Percentiles rank a stretch among this genome's conserved stretches.
phyloP scores from a whole-genome alignment of 2,888 invertebrate genomes.

The Clitarchus hookeri region DNA sequence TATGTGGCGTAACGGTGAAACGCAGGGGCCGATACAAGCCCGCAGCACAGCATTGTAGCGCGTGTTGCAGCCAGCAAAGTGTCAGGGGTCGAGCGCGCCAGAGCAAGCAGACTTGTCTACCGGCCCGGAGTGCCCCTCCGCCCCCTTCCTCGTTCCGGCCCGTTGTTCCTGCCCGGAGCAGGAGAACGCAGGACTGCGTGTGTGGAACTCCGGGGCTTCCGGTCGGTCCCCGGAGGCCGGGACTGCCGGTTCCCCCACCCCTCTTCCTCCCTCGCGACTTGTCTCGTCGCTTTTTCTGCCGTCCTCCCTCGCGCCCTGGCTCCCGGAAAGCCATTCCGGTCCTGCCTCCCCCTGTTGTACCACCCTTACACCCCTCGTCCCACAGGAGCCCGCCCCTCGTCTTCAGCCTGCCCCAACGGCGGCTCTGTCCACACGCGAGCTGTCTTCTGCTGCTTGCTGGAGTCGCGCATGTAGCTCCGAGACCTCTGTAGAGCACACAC shows the following conservation, averaged over 20 bases:
- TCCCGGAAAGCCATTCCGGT: constrained; percentile 39
- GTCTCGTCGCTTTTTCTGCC: not conserved
- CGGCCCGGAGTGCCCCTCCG: constrained; percentile 27
- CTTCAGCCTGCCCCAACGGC: not conserved
- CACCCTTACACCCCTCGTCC: not conserved
- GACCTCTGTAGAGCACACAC: too few species aligned
- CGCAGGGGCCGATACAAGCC: not conserved
- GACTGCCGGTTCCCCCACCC: constrained; percentile 33
- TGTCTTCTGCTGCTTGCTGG: too few species aligned
- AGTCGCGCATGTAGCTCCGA: too few species aligned
- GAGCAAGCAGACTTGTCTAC: constrained; percentile 24
- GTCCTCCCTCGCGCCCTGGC: constrained; percentile 1
- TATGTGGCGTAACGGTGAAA: too few species aligned
- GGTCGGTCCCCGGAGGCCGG: constrained; percentile 27
- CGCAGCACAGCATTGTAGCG: constrained; percentile 10
- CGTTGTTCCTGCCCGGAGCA: constrained; percentile 35
- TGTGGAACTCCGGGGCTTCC: constrained; percentile 32
- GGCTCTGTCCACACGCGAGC: too few species aligned
- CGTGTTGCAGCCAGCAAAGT: not conserved
- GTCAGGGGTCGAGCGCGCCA: constrained; percentile 5
- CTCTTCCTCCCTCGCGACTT: constrained; percentile 28
- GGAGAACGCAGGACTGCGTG: constrained; percentile 18
- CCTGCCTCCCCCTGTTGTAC: constrained; percentile 19
- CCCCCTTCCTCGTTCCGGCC: constrained; percentile 33
- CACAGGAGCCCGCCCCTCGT: not conserved